Conservation (phyloP, 2,113 vertebrate genomes). For the Siniperca chuatsi region DNA sequence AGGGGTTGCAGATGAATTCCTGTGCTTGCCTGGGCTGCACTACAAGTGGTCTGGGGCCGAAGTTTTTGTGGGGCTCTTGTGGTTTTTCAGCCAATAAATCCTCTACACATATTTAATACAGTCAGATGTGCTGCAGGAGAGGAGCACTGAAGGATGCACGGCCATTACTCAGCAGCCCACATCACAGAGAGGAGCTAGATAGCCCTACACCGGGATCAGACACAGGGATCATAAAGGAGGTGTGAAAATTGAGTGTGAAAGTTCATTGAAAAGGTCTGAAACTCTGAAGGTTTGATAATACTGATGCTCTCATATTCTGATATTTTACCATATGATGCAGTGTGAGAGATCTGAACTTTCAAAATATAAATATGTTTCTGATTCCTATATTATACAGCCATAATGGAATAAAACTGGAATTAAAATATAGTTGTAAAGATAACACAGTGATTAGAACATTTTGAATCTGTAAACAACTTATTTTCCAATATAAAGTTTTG, state of each 20-base stretch:
- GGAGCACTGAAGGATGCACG: slow-evolving; percentile 77
- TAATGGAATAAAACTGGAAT: background rate
- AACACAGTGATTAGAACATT: background rate
- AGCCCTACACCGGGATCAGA: slow-evolving; percentile 26
- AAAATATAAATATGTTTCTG: background rate
- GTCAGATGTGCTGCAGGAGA: slow-evolving; percentile 80
- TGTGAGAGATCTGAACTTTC: background rate
- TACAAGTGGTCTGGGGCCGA: slow-evolving; percentile 71
- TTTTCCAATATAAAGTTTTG: background rate
- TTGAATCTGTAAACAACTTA: background rate
- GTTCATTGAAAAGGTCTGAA: slow-evolving; percentile 27
- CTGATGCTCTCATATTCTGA: slow-evolving; percentile 21
- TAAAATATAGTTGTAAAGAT: background rate
- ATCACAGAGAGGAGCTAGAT: slow-evolving; percentile 71
- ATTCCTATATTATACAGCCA: background rate
- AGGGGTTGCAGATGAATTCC: slow-evolving; percentile 68
- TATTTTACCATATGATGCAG: slow-evolving; percentile 20
- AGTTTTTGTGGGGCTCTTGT: slow-evolving; percentile 83
- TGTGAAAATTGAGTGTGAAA: slow-evolving; percentile 57
- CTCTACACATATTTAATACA: slow-evolving; percentile 82
- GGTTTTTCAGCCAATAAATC: slow-evolving; percentile 86
- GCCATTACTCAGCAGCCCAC: slow-evolving; percentile 82
- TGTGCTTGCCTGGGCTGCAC: slow-evolving; percentile 60
- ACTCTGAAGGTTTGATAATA: slow-evolving; percentile 25
- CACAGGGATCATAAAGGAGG: slow-evolving; percentile 54